These are phyloP conservation scores for Bedellia somnulentella DNA, from an alignment of 2,888 invertebrate species.

Conservation along the genomic window DNA sequence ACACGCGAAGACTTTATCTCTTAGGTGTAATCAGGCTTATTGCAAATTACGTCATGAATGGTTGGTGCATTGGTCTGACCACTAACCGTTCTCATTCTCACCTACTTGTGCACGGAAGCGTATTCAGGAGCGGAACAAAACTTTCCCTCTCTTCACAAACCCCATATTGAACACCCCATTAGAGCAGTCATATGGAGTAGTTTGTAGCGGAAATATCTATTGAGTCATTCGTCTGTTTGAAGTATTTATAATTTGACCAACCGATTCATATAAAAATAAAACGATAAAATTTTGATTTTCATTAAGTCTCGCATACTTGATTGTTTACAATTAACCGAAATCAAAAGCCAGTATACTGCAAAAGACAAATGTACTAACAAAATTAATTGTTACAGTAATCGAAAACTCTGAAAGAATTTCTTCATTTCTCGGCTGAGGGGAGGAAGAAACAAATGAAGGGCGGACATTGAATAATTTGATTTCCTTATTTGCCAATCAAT, in stretches of 20 bases:
- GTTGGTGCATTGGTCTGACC: conserved; percentile 48
- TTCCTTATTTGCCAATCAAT: conserved; percentile 62
- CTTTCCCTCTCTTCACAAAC: conserved; percentile 55
- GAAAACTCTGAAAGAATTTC: conserved; percentile 62
- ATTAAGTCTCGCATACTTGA: too few relatives aligned
- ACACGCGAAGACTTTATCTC: too few relatives aligned
- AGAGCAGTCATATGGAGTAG: too few relatives aligned
- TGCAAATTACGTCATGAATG: conserved; percentile 53
- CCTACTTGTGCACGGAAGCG: conserved; percentile 50
- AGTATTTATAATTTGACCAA: too few relatives aligned
- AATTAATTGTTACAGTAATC: conserved; percentile 62
- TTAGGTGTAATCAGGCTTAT: conserved; percentile 43
- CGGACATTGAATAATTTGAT: conserved; percentile 62
- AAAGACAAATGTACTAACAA: too few relatives aligned
- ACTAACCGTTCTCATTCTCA: conserved; percentile 54
- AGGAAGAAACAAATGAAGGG: conserved; percentile 56
- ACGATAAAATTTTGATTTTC: too few relatives aligned
- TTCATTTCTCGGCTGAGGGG: conserved; percentile 52
- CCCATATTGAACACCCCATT: too few relatives aligned
- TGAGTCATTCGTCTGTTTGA: too few relatives aligned
- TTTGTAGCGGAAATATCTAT: too few relatives aligned
- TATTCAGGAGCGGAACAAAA: conserved; percentile 47
- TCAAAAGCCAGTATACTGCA: too few relatives aligned
- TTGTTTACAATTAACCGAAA: too few relatives aligned
- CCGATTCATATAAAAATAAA: too few relatives aligned